Percentiles rank a stretch among this genome's conserved stretches.
Evolutionary conservation across 2,797 vertebrate genomes (phyloP).

Genomic region (Poecilia gillii): DNA sequence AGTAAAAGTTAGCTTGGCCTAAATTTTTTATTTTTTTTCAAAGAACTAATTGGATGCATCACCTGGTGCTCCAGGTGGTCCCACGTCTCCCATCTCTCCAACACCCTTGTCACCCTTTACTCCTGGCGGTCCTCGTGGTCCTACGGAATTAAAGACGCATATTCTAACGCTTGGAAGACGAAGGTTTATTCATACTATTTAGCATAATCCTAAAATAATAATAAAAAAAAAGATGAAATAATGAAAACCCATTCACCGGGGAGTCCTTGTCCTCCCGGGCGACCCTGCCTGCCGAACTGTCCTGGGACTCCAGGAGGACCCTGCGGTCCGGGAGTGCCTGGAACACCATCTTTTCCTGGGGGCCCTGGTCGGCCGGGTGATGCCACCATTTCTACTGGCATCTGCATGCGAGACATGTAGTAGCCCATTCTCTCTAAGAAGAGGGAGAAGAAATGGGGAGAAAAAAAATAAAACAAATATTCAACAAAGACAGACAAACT

Average conservation of each 20-base stretch:
- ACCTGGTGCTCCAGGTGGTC: constrained; percentile 93
- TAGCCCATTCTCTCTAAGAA: constrained; percentile 93
- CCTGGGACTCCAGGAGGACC: constrained; percentile 89
- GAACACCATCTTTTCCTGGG: constrained; percentile 90
- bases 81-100: constrained; percentile 90
- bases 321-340: constrained; percentile 83
- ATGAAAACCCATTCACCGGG: constrained; percentile 76
- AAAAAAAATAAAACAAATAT: neutral
- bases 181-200: neutral
- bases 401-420: constrained; percentile 92
- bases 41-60: constrained; percentile 24
- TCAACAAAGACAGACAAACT: constrained; percentile 9
- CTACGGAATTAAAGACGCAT: constrained; percentile 67
- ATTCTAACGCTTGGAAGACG: neutral
- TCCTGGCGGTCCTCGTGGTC: constrained; percentile 86
- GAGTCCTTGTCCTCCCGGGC: constrained; percentile 87
- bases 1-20: neutral
- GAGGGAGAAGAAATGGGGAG: constrained; percentile 8
- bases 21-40: neutral
- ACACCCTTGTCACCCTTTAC: constrained; percentile 91
- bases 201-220: neutral
- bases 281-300: constrained; percentile 92
- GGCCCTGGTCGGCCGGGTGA: constrained; percentile 91
- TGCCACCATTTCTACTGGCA: constrained; percentile 87
- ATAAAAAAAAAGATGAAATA: neutral